A percentile compares a stretch with the other conserved stretches of the same genome.
These are phyloP conservation scores for Tympanoctomys barrerae DNA, from an alignment of 2,797 vertebrate species.

Conservation along the genomic window DNA sequence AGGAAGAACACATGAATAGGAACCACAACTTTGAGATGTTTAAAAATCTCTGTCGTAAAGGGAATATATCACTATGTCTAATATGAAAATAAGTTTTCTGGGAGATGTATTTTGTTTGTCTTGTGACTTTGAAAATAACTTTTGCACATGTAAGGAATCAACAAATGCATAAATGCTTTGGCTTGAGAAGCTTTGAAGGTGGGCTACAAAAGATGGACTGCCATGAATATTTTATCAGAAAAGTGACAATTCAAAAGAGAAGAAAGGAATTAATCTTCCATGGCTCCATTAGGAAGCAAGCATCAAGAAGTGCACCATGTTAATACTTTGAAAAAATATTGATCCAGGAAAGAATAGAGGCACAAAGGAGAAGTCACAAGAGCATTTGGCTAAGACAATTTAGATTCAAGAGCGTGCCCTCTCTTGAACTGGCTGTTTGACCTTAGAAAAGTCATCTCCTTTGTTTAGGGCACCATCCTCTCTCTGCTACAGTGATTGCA, in stretches of 20 bases:
- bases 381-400: not conserved
- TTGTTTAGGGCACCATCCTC: not conserved
- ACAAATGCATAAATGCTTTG: constrained; percentile 15
- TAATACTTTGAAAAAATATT: constrained; percentile 51
- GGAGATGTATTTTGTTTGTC: constrained; percentile 4
- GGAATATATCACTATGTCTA: not conserved
- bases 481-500: not conserved
- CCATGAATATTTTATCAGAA: constrained; percentile 79
- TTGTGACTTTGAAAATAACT: constrained; percentile 59
- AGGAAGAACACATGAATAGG: not conserved
- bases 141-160: constrained; percentile 38
- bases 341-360: constrained; percentile 55
- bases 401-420: not conserved
- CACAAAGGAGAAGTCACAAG: constrained; percentile 29
- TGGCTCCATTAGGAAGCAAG: not conserved
- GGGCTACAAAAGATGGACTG: constrained; percentile 63
- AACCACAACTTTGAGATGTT: constrained; percentile 11
- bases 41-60: not conserved
- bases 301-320: not conserved
- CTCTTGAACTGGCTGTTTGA: not conserved
- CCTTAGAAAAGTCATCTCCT: constrained; percentile 31
- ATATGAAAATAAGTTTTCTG: constrained; percentile 53
- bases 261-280: constrained; percentile 33
- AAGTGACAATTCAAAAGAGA: constrained; percentile 55
- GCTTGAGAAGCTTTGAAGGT: constrained; percentile 58